A percentile compares a stretch with the other conserved stretches of the same genome.
Conservation (phyloP, 2,797 vertebrate species). For the Tenualosa thibaudeaui region DNA sequence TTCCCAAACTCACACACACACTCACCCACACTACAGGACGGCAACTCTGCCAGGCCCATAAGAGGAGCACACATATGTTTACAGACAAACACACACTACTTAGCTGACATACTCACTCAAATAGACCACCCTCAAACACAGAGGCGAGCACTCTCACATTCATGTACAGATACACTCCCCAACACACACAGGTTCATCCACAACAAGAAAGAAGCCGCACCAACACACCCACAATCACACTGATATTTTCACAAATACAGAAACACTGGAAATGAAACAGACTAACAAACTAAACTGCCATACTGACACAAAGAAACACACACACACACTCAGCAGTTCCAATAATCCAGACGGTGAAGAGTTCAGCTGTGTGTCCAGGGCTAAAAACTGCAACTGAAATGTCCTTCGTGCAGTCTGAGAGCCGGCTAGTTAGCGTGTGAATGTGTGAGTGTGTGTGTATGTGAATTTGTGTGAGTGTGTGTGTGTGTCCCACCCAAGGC, state of each 20-base stretch:
- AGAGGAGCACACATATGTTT: conserved; percentile 34
- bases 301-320: neutral
- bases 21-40: neutral
- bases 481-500: conserved; percentile 41
- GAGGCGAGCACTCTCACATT: neutral
- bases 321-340: conserved; percentile 21
- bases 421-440: conserved; percentile 13
- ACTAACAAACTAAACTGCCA: neutral
- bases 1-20: conserved; percentile 34
- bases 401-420: neutral
- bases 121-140: neutral
- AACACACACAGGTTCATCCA: neutral
- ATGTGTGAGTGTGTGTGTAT: neutral
- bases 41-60: conserved; percentile 40
- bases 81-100: neutral
- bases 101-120: neutral
- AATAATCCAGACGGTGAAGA: neutral
- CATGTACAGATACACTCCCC: neutral
- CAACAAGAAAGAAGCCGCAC: neutral
- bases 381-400: conserved; percentile 6
- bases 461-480: neutral
- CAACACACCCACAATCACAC: neutral
- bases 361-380: conserved; percentile 4
- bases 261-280: neutral
- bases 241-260: neutral